Evolutionary conservation across 2,888 invertebrate species (phyloP), one percentile per base, ranked within the genome.

Genomic region (Neoaliturus tenellus): DNA sequence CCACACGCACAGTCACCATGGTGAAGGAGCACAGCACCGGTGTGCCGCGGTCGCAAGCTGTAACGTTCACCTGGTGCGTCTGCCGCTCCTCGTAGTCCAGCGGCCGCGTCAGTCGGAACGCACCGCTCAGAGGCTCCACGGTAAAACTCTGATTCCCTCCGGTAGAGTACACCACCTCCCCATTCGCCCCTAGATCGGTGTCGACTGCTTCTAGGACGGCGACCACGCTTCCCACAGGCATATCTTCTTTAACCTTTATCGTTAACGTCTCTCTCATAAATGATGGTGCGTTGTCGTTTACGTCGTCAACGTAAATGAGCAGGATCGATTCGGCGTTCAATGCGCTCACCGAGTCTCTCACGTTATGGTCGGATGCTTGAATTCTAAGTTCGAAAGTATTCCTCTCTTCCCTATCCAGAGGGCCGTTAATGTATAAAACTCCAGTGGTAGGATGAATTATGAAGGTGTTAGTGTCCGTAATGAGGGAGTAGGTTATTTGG

Each of bases 51-150:
- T 98, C 98, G 75, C 94, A 94, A 1, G 97, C 98, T 85, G 95
- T 93, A 83, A 97, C 95, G 81, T 95, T 94, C 86, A 98, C 92
- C 88, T 96, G 97, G 91, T 97, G 97, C 86, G 97, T 94, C 91
- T 97, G 98, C 55, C 96, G 93, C 88, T 95, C 95, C 90, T 98
- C 98, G 90, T 96, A 98, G 91, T 98, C 97, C 81, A 98, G 91
- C 78, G 92, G 91, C 84, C 93, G 94, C 0, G 94, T 93, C 1
- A 97, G 95, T 39, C 97, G 93, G 84, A 98, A 93, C 0, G 96
- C 96, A 0, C 98, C 99, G 3, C 97, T 97, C 51, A 94, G 90
- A 84, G 93, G 93, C 35, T 89, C 89, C 89, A 96, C 96, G 84
- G 94, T 94, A 67, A 88, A 89, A 2, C 92, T 92, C 83, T 94